Percentiles rank a stretch among this genome's conserved stretches.
phyloP scores from a whole-genome alignment of 2,888 invertebrate species.

The Mesoligia furuncula region DNA sequence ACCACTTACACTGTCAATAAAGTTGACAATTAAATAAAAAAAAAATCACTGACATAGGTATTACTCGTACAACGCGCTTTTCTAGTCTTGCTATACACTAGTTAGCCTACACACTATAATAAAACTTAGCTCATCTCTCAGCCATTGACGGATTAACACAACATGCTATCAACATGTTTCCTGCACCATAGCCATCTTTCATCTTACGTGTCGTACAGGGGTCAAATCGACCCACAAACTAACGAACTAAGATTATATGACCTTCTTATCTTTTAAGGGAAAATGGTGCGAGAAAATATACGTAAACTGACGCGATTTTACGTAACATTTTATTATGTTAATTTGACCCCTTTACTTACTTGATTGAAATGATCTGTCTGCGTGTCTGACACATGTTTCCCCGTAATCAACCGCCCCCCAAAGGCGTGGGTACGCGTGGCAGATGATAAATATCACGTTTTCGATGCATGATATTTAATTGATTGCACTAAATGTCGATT shows the following conservation, averaged over 20 bases:
- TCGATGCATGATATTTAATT: constrained; percentile 13
- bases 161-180: constrained; percentile 19
- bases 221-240: constrained; percentile 28
- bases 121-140: background rate
- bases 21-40: background rate
- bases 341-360: background rate
- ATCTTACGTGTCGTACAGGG: constrained; percentile 1
- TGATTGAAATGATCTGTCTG: constrained; percentile 3
- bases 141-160: constrained; percentile 6
- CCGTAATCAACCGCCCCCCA: background rate
- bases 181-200: constrained; percentile 8
- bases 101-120: background rate
- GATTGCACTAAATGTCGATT: constrained; percentile 2
- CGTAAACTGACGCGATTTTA: background rate
- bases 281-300: constrained; percentile 11
- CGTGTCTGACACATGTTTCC: constrained; percentile 6
- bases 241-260: constrained; percentile 17
- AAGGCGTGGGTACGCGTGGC: background rate
- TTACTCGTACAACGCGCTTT: background rate
- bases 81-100: background rate
- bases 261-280: constrained; percentile 23
- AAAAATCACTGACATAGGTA: background rate
- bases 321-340: constrained; percentile 16
- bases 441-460: constrained; percentile 1
- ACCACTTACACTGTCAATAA: too few relatives aligned